These are phyloP conservation scores for Syncerus caffer DNA, from an alignment of 2,797 vertebrate genomes.

Conservation along the genomic window DNA sequence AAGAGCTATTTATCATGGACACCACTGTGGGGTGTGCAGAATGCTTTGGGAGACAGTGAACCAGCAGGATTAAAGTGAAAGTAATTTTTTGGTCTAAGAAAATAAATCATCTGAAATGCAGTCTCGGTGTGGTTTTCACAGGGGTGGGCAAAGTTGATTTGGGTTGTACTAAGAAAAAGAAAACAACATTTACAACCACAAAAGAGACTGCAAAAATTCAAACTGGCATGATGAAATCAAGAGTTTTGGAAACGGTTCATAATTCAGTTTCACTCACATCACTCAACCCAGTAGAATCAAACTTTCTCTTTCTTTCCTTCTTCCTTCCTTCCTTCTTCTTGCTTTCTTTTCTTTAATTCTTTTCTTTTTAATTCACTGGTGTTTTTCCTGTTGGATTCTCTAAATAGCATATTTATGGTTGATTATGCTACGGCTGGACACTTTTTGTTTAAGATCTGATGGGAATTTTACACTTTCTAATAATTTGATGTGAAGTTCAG, in stretches of 20 bases:
- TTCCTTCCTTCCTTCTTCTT: not conserved
- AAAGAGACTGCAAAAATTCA: constrained; percentile 14
- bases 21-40: not conserved
- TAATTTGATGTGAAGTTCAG: constrained; percentile 47
- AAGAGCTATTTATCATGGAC: constrained; percentile 17
- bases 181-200: constrained; percentile 45
- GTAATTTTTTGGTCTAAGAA: constrained; percentile 40
- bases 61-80: not conserved
- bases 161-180: constrained; percentile 4
- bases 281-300: not conserved
- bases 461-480: constrained; percentile 54
- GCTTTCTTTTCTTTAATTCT: rapidly evolving
- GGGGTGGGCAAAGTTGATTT: not conserved
- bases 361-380: not conserved
- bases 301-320: not conserved
- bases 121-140: constrained; percentile 39
- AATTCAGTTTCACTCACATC: not conserved
- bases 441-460: constrained; percentile 27
- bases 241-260: not conserved
- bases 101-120: constrained; percentile 38
- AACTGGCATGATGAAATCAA: constrained; percentile 13
- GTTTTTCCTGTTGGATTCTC: not conserved
- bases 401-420: not conserved
- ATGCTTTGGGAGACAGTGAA: not conserved
- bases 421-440: not conserved